phyloP scores from a whole-genome alignment of 2,888 invertebrate species.

The Ptilodon capucinus region DNA sequence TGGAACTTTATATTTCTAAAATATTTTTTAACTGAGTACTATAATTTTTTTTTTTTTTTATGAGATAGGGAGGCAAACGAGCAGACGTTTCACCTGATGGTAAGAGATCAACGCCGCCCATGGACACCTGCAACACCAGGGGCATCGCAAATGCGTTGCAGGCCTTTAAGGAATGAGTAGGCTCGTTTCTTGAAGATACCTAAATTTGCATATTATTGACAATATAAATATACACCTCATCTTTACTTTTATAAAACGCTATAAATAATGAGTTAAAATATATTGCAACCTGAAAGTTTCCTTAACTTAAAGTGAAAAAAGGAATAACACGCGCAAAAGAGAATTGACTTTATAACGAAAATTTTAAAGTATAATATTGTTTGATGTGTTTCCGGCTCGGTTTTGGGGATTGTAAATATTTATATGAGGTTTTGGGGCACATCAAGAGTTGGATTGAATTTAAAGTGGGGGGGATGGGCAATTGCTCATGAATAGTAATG shows the following conservation, averaged over 20 bases:
- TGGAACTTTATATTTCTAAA: too few relatives aligned
- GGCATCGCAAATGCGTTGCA: too few relatives aligned
- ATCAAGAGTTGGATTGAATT: conserved; percentile 47
- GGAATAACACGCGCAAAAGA: conserved; percentile 25
- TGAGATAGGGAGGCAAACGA: too few relatives aligned
- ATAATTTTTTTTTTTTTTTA: too few relatives aligned
- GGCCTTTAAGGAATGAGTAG: too few relatives aligned
- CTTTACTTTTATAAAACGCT: background rate
- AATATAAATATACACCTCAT: background rate
- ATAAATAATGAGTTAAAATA: background rate
- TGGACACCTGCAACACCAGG: too few relatives aligned
- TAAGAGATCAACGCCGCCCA: too few relatives aligned
- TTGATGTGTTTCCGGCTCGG: conserved; percentile 34
- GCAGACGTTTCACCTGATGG: too few relatives aligned
- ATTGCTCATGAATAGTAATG: conserved; percentile 56
- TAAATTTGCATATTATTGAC: too few relatives aligned
- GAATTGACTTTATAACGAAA: conserved; percentile 34
- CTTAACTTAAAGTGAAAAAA: conserved; percentile 10
- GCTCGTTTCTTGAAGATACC: too few relatives aligned
- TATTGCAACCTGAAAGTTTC: conserved; percentile 7
- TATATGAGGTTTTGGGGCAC: conserved; percentile 48
- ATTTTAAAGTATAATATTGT: conserved; percentile 50
- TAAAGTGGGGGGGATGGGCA: conserved; percentile 4
- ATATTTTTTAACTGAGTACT: too few relatives aligned
- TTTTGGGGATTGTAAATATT: conserved; percentile 53